These are phyloP conservation scores for Drosophila vallismaia DNA, from an alignment of 2,888 invertebrate genomes.

Conservation along the genomic window DNA sequence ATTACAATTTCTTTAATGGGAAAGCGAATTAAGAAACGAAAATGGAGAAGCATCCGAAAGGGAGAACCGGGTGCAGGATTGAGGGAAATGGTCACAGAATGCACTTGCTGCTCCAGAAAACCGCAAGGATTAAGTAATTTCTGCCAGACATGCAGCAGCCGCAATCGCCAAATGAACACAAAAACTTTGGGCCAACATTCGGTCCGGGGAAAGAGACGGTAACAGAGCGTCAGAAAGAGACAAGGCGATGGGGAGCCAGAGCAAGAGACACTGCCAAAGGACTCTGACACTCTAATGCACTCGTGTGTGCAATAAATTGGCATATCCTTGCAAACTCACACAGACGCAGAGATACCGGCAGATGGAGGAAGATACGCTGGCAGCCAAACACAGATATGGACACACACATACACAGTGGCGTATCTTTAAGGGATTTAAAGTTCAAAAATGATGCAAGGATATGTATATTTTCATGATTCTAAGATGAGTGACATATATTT, in stretches of 20 bases:
- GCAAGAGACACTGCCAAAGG: conserved; percentile 25
- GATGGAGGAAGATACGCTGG: conserved; percentile 3
- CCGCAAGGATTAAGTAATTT: conserved; percentile 80
- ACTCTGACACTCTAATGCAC: conserved; percentile 74
- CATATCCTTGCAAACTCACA: conserved; percentile 70
- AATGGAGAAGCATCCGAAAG: background rate
- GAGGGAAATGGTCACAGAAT: conserved; percentile 37
- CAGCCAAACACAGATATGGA: conserved; percentile 10
- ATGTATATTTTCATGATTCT: too few species aligned
- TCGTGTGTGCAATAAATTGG: conserved; percentile 81
- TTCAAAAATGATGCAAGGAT: background rate
- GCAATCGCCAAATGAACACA: conserved; percentile 80
- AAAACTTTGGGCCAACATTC: conserved; percentile 62
- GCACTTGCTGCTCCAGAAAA: conserved; percentile 59
- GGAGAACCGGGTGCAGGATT: background rate
- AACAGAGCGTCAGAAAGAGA: background rate
- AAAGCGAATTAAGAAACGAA: background rate
- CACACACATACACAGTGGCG: conserved; percentile 32
- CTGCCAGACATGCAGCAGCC: conserved; percentile 80
- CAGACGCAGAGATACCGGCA: conserved; percentile 27
- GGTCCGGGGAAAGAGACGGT: conserved; percentile 18
- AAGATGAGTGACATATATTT: too few species aligned
- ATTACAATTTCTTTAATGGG: conserved; percentile 76
- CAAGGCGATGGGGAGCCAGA: conserved; percentile 4
- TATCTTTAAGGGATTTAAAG: background rate